These are phyloP conservation scores for Odontamblyopus lacepedii DNA, from an alignment of 2,797 vertebrate genomes.

Conservation along the genomic window DNA sequence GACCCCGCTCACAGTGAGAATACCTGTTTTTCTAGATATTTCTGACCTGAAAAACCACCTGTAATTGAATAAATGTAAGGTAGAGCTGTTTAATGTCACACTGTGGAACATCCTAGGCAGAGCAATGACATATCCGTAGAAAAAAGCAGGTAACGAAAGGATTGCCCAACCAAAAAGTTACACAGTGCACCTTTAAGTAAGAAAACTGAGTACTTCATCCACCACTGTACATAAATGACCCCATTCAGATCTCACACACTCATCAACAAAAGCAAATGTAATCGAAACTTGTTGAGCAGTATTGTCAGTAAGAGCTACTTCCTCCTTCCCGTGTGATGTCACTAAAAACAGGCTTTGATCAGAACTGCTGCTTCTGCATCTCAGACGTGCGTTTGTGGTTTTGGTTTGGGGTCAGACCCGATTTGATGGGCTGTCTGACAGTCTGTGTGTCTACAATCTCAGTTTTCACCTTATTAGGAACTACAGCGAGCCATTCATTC, in stretches of 20 bases:
- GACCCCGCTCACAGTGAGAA: no score
- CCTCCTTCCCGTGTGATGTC: constrained; percentile 71
- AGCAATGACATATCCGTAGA: no score
- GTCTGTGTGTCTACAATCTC: constrained; percentile 18
- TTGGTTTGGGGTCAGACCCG: constrained; percentile 5
- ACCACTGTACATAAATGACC: not conserved
- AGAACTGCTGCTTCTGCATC: constrained; percentile 44
- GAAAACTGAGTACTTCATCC: no score
- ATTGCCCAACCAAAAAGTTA: no score
- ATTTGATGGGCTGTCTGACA: not conserved
- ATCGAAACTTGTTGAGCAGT: constrained; percentile 23
- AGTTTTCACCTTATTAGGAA: constrained; percentile 57
- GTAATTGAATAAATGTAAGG: no score
- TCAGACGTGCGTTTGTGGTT: constrained; percentile 39
- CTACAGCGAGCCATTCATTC: not conserved
- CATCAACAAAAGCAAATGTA: not conserved
- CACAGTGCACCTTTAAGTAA: no score
- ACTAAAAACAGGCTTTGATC: constrained; percentile 25
- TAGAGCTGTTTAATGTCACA: no score
- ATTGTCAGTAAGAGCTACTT: constrained; percentile 61
- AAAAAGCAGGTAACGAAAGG: no score
- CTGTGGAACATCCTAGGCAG: no score
- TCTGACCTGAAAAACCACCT: no score
- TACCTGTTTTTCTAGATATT: no score
- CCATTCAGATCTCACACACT: not conserved